phyloP scores from a whole-genome alignment of 2,888 invertebrate species.

The Autographa gamma region DNA sequence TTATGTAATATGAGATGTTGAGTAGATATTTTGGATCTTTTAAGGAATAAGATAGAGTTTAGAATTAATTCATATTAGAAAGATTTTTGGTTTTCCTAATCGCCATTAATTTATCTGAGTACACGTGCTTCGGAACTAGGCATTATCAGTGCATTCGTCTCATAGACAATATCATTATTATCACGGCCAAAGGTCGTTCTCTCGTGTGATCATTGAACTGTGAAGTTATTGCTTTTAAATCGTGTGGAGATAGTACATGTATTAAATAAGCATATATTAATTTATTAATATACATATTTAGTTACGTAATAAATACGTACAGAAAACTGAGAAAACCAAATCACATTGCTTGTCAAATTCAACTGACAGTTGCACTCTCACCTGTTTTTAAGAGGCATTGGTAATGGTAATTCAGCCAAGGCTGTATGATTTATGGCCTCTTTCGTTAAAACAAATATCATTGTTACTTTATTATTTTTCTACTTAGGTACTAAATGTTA shows the following conservation, averaged over 20 bases:
- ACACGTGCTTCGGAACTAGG: conserved; percentile 34
- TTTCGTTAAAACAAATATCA: no score
- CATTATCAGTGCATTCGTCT: conserved; percentile 21
- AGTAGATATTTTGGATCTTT: not conserved
- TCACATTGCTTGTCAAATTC: no score
- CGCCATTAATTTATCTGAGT: not conserved
- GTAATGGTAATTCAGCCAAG: no score
- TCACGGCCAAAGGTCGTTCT: conserved; percentile 29
- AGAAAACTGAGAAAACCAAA: no score
- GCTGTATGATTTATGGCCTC: no score
- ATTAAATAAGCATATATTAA: conserved; percentile 7
- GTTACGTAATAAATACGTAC: not conserved
- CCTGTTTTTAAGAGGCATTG: no score
- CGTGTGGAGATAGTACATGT: conserved; percentile 6
- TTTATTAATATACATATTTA: conserved; percentile 9
- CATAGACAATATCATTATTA: conserved; percentile 25
- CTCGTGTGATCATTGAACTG: conserved; percentile 27
- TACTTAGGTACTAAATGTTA: no score
- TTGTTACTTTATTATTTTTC: no score
- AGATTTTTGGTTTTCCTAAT: not conserved
- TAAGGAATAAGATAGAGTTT: not conserved
- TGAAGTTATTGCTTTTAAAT: conserved; percentile 22
- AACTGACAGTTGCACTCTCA: no score
- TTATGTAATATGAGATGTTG: no score
- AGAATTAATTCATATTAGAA: not conserved